A percentile compares a stretch with the other conserved stretches of the same genome.
These are phyloP conservation scores for Coccyzus lansbergi DNA, from an alignment of 2,797 vertebrate genomes.

Conservation along the genomic window DNA sequence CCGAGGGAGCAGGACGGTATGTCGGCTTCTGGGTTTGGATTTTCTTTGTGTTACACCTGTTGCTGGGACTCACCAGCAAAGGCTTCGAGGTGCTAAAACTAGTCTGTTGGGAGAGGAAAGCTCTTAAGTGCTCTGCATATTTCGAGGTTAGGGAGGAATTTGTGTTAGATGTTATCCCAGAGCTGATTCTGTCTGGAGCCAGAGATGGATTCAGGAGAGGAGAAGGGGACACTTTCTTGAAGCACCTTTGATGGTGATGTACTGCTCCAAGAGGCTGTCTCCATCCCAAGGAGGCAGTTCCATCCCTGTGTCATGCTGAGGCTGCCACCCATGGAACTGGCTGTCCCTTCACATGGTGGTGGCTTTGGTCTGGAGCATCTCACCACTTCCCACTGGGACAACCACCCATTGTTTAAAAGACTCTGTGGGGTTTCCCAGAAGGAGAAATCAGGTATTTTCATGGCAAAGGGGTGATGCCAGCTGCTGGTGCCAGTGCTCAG, in stretches of 20 bases:
- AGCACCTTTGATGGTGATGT: background rate
- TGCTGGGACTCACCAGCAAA: background rate
- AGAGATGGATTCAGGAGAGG: background rate
- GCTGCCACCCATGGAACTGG: rapidly evolving
- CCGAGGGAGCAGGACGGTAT: background rate
- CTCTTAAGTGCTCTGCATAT: background rate
- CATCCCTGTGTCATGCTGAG: rapidly evolving
- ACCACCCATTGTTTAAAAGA: background rate
- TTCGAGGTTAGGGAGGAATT: background rate
- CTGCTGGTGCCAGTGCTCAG: background rate
- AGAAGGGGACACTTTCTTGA: background rate
- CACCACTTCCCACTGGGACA: background rate
- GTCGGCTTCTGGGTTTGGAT: background rate
- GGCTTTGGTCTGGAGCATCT: background rate
- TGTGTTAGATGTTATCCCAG: background rate
- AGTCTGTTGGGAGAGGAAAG: background rate
- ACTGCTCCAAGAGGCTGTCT: background rate
- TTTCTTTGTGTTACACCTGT: slow-evolving; percentile 20
- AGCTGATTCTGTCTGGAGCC: background rate
- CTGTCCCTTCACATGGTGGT: rapidly evolving
- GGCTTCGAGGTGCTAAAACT: background rate
- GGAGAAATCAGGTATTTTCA: background rate
- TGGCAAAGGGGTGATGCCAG: background rate
- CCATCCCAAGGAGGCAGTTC: background rate
- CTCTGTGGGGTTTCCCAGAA: background rate